A percentile compares a stretch with the other conserved stretches of the same genome.
Conservation (phyloP, 2,888 invertebrate species). For the Brachycybe producta region DNA sequence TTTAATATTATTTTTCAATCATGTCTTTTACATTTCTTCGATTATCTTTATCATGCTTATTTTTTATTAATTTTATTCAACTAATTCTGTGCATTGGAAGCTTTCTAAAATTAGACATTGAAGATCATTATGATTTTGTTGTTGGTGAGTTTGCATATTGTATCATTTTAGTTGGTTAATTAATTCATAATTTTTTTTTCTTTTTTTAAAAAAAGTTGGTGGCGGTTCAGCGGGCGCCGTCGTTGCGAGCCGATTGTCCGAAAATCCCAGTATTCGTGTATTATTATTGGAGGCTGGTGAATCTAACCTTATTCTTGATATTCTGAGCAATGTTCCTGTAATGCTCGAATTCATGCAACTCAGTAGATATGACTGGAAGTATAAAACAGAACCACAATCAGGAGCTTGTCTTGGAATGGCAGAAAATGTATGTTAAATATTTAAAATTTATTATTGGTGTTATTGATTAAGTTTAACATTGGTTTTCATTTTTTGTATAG, state of each 20-base stretch:
- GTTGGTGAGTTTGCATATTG: too few relatives aligned
- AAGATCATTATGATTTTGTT: too few relatives aligned
- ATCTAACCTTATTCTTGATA: slow-evolving; percentile 21
- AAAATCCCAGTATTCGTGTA: slow-evolving; percentile 24
- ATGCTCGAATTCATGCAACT: slow-evolving; percentile 25
- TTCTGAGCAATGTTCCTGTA: slow-evolving; percentile 25
- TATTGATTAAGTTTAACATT: neutral
- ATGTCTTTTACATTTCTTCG: too few relatives aligned
- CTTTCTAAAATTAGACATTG: too few relatives aligned
- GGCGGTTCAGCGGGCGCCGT: slow-evolving; percentile 79
- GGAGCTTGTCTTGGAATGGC: slow-evolving; percentile 19
- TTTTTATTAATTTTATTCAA: too few relatives aligned
- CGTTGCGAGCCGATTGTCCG: slow-evolving; percentile 58
- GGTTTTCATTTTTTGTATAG: neutral
- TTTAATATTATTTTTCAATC: too few relatives aligned
- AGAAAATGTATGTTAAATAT: neutral
- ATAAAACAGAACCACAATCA: slow-evolving; percentile 71
- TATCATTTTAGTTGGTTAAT: too few relatives aligned
- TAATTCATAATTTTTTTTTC: neutral
- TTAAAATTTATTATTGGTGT: neutral
- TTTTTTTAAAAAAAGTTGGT: slow-evolving; percentile 42
- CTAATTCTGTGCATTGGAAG: too few relatives aligned
- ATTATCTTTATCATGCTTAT: too few relatives aligned
- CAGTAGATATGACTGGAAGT: slow-evolving; percentile 65
- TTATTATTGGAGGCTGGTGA: slow-evolving; percentile 27